Evolutionary conservation across 1,140 invertebrate species (phyloP).

Genomic region (Galendromus occidentalis): DNA sequence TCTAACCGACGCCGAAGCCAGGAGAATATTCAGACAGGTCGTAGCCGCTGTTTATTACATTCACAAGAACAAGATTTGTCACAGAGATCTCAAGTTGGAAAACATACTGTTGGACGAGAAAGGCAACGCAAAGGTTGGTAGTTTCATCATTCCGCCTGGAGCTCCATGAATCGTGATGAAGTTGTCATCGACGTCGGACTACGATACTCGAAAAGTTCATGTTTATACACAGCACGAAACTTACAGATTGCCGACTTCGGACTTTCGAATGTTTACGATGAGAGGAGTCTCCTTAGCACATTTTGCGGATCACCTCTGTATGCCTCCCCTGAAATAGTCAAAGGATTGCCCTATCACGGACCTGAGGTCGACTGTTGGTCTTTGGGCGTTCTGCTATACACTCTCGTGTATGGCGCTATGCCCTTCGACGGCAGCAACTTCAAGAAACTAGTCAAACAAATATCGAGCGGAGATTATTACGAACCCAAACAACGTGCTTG

Average conservation of each 20-base stretch:
- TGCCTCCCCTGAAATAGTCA: slow-evolving; percentile 95
- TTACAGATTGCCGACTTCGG: slow-evolving; percentile 97
- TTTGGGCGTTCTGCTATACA: slow-evolving; percentile 86
- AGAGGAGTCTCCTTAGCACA: slow-evolving; percentile 56
- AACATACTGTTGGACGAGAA: slow-evolving; percentile 90
- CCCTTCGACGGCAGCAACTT: slow-evolving; percentile 98
- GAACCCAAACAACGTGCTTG: slow-evolving; percentile 83
- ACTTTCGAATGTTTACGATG: slow-evolving; percentile 89
- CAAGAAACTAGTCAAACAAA: slow-evolving; percentile 84
- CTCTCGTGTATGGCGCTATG: slow-evolving; percentile 96
- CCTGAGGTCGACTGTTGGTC: slow-evolving; percentile 88
- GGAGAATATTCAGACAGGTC: slow-evolving; percentile 90
- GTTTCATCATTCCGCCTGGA: neutral
- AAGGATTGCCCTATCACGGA: slow-evolving; percentile 90
- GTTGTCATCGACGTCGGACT: too few relatives aligned
- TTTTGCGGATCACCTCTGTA: slow-evolving; percentile 96
- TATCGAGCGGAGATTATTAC: slow-evolving; percentile 88
- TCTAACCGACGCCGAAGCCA: slow-evolving; percentile 71
- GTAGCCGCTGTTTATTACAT: slow-evolving; percentile 93
- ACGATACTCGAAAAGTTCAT: neutral
- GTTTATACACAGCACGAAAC: neutral
- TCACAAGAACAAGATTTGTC: slow-evolving; percentile 95
- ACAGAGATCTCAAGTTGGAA: slow-evolving; percentile 94
- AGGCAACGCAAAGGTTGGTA: slow-evolving; percentile 71
- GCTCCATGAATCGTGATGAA: too few relatives aligned